Evolutionary conservation across 2,797 vertebrate genomes (phyloP).

Genomic region (Phaenicophaeus curvirostris): DNA sequence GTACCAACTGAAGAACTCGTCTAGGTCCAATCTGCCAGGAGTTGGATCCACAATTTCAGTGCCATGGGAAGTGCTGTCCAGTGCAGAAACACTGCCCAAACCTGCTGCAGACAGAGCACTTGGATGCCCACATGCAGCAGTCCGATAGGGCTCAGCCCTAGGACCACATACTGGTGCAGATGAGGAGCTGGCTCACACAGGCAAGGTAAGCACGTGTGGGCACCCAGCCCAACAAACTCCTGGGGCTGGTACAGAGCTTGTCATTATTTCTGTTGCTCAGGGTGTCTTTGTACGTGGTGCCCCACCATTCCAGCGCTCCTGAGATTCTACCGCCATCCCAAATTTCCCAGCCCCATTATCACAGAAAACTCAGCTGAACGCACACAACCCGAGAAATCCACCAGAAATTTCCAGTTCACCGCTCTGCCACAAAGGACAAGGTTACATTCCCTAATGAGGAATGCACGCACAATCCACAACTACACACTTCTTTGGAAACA

Average conservation of each 20-base stretch:
- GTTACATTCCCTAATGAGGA: neutral
- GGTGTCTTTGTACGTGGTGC: rapidly evolving
- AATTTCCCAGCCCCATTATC: neutral
- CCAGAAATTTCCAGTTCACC: neutral
- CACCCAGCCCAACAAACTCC: neutral
- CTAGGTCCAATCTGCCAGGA: neutral
- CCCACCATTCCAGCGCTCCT: rapidly evolving
- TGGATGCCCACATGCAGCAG: neutral
- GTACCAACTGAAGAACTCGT: neutral
- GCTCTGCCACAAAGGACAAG: neutral
- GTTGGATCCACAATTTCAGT: neutral
- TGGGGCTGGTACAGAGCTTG: neutral
- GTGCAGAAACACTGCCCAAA: neutral
- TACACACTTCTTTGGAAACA: neutral
- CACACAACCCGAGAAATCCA: neutral
- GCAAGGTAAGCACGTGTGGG: rapidly evolving
- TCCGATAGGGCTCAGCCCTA: rapidly evolving
- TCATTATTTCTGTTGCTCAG: neutral
- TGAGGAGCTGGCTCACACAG: neutral
- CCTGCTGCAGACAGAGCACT: rapidly evolving
- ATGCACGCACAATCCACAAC: neutral
- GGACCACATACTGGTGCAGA: rapidly evolving
- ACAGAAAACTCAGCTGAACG: neutral
- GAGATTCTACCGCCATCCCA: neutral
- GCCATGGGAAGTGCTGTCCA: neutral